phyloP scores from a whole-genome alignment of 2,888 invertebrate species.

The Gastracanthus pulcherrimus region DNA sequence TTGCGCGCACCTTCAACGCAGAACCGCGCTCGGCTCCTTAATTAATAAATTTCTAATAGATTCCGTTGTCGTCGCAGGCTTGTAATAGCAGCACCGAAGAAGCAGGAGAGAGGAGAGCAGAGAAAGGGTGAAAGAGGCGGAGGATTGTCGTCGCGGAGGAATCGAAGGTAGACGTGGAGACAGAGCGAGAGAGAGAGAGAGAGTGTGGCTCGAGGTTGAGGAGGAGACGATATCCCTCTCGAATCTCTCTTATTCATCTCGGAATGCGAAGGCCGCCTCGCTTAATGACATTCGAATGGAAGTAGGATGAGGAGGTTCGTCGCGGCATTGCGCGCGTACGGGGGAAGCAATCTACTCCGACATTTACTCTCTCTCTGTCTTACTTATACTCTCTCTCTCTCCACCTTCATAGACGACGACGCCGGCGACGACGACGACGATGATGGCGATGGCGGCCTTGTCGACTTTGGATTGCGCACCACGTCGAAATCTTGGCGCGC shows the following conservation, averaged over 20 bases:
- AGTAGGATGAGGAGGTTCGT: too few species aligned
- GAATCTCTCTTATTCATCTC: constrained; percentile 13
- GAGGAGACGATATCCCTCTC: too few species aligned
- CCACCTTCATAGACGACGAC: background rate
- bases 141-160: too few species aligned
- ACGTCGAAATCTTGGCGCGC: background rate
- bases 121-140: too few species aligned
- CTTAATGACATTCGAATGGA: constrained; percentile 39
- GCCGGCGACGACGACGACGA: background rate
- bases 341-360: constrained; percentile 24
- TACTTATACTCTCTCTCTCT: background rate
- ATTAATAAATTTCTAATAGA: constrained; percentile 53
- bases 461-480: background rate
- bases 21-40: background rate
- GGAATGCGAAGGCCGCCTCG: constrained; percentile 10
- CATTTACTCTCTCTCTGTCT: too few species aligned
- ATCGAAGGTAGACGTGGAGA: too few species aligned
- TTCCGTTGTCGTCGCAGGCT: constrained; percentile 5
- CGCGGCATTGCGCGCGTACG: too few species aligned
- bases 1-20: too few species aligned
- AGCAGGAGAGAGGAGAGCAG: too few species aligned
- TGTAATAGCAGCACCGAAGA: too few species aligned
- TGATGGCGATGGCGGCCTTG: background rate
- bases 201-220: too few species aligned
- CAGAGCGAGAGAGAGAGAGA: too few species aligned